Evolutionary conservation across 2,113 vertebrate species (phyloP), one percentile per base, ranked within the genome.

Genomic region (Trochalopteron elliotii): DNA sequence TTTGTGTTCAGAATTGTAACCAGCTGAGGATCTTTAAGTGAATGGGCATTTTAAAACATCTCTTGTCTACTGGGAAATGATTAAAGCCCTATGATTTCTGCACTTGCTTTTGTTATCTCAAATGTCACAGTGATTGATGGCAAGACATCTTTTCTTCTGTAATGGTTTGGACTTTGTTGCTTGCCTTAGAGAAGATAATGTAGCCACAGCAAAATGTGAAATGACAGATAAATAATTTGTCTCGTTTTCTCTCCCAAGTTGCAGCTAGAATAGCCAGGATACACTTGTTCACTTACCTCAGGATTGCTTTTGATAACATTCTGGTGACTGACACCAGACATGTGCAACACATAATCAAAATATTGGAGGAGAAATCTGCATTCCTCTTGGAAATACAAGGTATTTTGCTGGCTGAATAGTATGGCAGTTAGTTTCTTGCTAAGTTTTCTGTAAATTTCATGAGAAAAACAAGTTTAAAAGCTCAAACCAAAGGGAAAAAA

Each of bases 101-200:
- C 64, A 89, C 60, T 96, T 92, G 56, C 47, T 94, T 67, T 84
- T 83, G 83, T 96, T 97, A 96, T 93, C 92, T 96, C 67, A 90
- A 90, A 81, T 83, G 94, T 90, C 89, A 83, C 49, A 37, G 63
- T 96, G 94, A 97, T 77, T 91, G 97, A 97, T 96, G 83, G 56
- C 52, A 92, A 83, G 93, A 85, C 76, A 94, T 56, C 22, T 71
- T 84, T 94, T 94, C 57, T 89, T 95, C 80, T 90, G 70, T 89
- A 88, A 87, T 50, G 53, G 85, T 95, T 92, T 2, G 3, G 89
- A 92, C 59, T 90, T 87, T 56, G 50, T 53, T 92, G 59, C 69
- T 90, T 93, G 63, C 59, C 56, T 96, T 93, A 49, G 81, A 94
- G 61, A 1, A 7, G 90, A 95, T 97, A 97, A 89, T 83, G 59